phyloP scores from a whole-genome alignment of 2,797 vertebrate genomes.

The Chelmon rostratus region DNA sequence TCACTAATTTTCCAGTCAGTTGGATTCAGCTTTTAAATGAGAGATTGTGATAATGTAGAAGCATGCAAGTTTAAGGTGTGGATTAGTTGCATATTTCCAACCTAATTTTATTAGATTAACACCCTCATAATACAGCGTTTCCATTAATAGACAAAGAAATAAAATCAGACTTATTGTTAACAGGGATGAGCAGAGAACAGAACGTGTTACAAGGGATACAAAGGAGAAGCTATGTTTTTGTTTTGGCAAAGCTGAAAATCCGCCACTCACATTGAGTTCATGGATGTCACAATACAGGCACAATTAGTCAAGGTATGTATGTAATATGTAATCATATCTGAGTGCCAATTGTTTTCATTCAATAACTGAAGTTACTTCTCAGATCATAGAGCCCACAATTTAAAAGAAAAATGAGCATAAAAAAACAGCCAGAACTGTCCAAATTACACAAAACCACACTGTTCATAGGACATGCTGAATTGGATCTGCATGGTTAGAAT shows the following conservation, averaged over 20 bases:
- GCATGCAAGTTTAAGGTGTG: conserved; percentile 30
- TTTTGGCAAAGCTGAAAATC: no score
- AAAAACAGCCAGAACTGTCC: neutral
- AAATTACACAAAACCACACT: neutral
- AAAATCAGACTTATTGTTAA: conserved; percentile 20
- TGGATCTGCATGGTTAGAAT: neutral
- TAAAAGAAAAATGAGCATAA: neutral
- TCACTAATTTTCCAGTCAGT: conserved; percentile 57
- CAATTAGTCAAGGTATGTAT: neutral
- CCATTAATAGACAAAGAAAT: conserved; percentile 25
- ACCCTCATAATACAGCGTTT: conserved; percentile 26
- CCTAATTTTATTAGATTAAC: conserved; percentile 45
- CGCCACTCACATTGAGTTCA: neutral
- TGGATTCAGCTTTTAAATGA: conserved; percentile 49
- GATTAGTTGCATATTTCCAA: conserved; percentile 43
- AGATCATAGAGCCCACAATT: neutral
- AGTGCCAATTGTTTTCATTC: neutral
- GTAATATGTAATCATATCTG: neutral
- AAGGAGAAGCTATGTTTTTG: neutral
- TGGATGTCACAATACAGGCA: neutral
- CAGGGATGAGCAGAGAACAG: conserved; percentile 8
- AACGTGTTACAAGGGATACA: neutral
- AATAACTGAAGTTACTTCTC: neutral
- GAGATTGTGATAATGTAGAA: conserved; percentile 44
- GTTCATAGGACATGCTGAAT: neutral